A percentile compares a stretch with the other conserved stretches of the same genome.
Evolutionary conservation across 2,797 vertebrate species (phyloP).

Genomic region (Pseudochaenichthys georgianus): DNA sequence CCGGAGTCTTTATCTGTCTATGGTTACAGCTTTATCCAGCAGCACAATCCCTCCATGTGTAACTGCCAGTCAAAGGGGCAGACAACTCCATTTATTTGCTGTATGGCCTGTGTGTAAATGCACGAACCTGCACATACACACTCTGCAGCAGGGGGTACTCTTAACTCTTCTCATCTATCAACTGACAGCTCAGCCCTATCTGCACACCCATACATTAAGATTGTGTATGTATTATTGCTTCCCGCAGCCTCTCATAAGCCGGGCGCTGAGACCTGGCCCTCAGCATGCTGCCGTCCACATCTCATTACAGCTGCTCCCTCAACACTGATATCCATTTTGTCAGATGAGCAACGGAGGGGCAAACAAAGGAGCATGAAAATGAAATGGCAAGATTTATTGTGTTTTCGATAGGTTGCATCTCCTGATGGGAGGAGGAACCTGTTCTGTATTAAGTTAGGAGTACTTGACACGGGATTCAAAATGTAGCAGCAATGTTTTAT

Average conservation of each 20-base stretch:
- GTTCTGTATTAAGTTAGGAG: constrained; percentile 17
- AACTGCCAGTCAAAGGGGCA: constrained; percentile 52
- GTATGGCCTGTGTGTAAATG: constrained; percentile 14
- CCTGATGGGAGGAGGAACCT: constrained; percentile 14
- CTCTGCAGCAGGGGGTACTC: constrained; percentile 28
- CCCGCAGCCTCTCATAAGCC: constrained; percentile 45
- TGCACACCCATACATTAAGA: constrained; percentile 60
- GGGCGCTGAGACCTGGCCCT: constrained; percentile 36
- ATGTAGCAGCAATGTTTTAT: constrained; percentile 17
- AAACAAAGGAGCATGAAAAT: constrained; percentile 10
- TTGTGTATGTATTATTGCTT: constrained; percentile 49
- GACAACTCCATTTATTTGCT: constrained; percentile 53
- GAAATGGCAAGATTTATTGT: not conserved
- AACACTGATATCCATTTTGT: constrained; percentile 49
- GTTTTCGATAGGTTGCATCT: constrained; percentile 6
- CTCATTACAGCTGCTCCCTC: constrained; percentile 54
- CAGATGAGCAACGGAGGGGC: constrained; percentile 13
- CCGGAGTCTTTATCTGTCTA: constrained; percentile 16
- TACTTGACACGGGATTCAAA: constrained; percentile 9
- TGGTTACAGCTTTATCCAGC: constrained; percentile 28
- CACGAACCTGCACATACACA: constrained; percentile 21
- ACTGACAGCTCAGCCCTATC: constrained; percentile 50
- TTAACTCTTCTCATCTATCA: constrained; percentile 62
- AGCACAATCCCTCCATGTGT: constrained; percentile 19
- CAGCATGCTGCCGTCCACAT: constrained; percentile 37